Base-by-base conservation (phyloP, 2,797 vertebrate genomes). In the Anguilla megastoma region DNA sequence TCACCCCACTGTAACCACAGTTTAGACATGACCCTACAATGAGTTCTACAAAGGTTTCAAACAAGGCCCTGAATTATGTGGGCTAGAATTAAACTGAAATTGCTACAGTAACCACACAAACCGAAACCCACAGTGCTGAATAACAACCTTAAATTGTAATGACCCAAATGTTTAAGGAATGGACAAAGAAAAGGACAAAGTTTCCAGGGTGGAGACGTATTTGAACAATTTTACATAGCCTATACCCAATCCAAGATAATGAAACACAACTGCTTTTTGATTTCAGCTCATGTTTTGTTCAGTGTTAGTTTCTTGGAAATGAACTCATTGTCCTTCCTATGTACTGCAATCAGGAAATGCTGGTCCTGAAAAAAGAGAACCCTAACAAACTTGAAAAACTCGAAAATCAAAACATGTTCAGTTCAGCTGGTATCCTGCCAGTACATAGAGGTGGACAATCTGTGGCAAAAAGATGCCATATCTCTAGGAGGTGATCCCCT, bases 311-410 rank as follows among this genome's bases (percentile, higher is more conserved):
- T 50, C 41, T 82, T 50, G 50, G 18, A 82, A 82, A 21, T n/a
- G 2, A 45, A 24, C 45, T 24, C 45, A 82, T 50, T 50, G 45
- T 82, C 45, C 21, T 48, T 82, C 1, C 18, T 58, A 24, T 30
- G n/a, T 56, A 6, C 52, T 56, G 52, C 10, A 56, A 63, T 41
- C 84, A 85, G 84, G 84, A 85, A 85, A 85, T 30, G 56, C 84
- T 63, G 84, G 84, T 85, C 18, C 30, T 36, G 18, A 63, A 66
- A 63, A 36, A 85, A 63, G 30, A 85, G 30, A 85, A 41, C 18
- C 56, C 21, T 2, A 60, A 60, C 56, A 63, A 85, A 85, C 84
- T 63, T 85, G 84, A 85, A 85, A 85, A 85, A 85, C 84, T 45
- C 41, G 84, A 85, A 66, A 56, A 7, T 30, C 10, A 7, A 27